Base-by-base conservation (phyloP, 1,140 invertebrate species). In the Cataglyphis hispanica region DNA sequence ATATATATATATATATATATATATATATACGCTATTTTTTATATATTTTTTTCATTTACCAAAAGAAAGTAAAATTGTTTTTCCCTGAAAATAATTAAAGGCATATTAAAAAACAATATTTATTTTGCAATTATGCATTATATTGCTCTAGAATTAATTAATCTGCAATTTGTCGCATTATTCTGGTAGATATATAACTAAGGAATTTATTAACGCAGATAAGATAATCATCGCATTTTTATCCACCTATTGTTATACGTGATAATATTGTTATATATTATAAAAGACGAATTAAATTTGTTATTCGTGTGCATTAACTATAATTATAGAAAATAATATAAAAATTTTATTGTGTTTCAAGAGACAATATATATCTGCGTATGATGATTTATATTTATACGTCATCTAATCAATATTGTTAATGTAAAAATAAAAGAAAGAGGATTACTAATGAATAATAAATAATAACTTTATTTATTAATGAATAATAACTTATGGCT, bases 171-270 rank as follows among this genome's bases (percentile, higher is more conserved):
- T 37, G 0, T 25, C 43, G 2, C 70, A 31, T 60, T 56, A 16
- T 3, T 6, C 4, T 40, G 50, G 58, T 53, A 78, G n/a, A 27
- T 8, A 8, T 53, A 64, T 63, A 31, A 25, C 27, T 3, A 0
- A 31, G 31, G 4, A 31, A 31, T 31, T 31, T 31, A 31, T 31
- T 31, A 31, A 11, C 22, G 19, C 53, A 87, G 88, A 91, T 90
- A 89, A 91, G 90, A 92, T 91, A 89, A 61, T 25, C 13, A 13
- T 53, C 8, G 56, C 80, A 75, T 37, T 89, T 90, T 88, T 81
- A 87, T 84, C 56, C 22, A 16, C 22, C 25, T 86, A 88, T 87
- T 56, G 13, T 31, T 75, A 72, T 85, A 61, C 34, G 22, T 83
- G 80, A 87, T 64, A n/a, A n/a, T 86, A 88, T 87, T 56, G 13